Percentiles rank a stretch among this genome's conserved stretches.
phyloP scores from a whole-genome alignment of 2,888 invertebrate genomes.

The Deilephila porcellus region DNA sequence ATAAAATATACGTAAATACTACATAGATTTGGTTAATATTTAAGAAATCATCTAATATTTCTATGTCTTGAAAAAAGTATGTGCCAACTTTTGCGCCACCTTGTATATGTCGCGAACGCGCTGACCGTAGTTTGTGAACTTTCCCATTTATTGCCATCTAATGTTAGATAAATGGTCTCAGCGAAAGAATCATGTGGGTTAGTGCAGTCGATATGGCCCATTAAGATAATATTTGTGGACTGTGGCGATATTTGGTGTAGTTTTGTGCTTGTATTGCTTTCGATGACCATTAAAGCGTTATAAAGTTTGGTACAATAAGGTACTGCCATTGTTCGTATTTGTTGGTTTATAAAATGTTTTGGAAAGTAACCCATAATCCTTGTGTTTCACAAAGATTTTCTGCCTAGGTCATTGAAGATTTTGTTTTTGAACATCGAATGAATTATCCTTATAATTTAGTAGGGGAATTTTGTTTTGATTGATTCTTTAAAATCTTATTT shows the following conservation, averaged over 20 bases:
- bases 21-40: too few species aligned
- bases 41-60: too few species aligned
- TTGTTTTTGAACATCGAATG: too few species aligned
- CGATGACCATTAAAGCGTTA: constrained; percentile 5
- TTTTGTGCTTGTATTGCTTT: constrained; percentile 9
- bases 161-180: constrained; percentile 55
- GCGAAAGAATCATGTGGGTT: constrained; percentile 47
- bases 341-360: too few species aligned
- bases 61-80: too few species aligned
- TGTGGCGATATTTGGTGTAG: constrained; percentile 13
- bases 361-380: too few species aligned
- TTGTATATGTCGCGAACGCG: constrained; percentile 40
- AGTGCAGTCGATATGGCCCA: constrained; percentile 40
- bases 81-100: constrained; percentile 17
- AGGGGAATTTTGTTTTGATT: too few species aligned
- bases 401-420: not conserved
- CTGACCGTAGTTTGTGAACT: constrained; percentile 56
- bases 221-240: constrained; percentile 43
- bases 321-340: not conserved
- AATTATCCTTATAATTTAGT: too few species aligned
- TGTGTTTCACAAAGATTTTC: too few species aligned
- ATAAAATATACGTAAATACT: too few species aligned
- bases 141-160: constrained; percentile 64
- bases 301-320: not conserved
- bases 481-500: too few species aligned